phyloP scores from a whole-genome alignment of 2,797 vertebrate genomes.

The Sciurus carolinensis region DNA sequence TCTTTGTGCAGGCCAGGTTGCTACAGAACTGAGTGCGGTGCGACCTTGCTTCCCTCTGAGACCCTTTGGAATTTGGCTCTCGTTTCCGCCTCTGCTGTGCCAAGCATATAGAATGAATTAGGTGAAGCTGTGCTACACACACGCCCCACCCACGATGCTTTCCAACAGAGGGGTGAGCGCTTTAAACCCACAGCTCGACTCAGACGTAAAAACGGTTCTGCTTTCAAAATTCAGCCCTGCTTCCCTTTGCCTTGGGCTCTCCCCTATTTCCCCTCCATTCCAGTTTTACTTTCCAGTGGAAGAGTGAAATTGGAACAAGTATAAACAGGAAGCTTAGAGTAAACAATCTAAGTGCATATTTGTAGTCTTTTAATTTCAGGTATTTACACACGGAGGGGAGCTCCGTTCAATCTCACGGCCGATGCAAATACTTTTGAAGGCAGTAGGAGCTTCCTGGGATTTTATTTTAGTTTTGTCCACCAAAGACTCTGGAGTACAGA shows the following conservation, averaged over 20 bases:
- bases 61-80: conserved; percentile 72
- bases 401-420: neutral
- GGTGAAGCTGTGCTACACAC: conserved; percentile 49
- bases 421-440: neutral
- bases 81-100: conserved; percentile 65
- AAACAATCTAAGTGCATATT: neutral
- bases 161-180: conserved; percentile 59
- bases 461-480: neutral
- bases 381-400: neutral
- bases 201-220: conserved; percentile 27
- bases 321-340: conserved; percentile 72
- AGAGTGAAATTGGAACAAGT: conserved; percentile 68
- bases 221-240: conserved; percentile 67
- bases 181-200: conserved; percentile 77
- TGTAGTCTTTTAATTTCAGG: conserved; percentile 25
- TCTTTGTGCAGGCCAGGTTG: conserved; percentile 61
- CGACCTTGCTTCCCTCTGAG: conserved; percentile 62
- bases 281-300: conserved; percentile 38
- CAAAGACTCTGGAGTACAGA: neutral
- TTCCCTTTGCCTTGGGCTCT: conserved; percentile 59
- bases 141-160: conserved; percentile 78
- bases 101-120: conserved; percentile 85
- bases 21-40: conserved; percentile 64
- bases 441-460: neutral
- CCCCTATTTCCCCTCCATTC: conserved; percentile 37